Evolutionary conservation across 1,140 invertebrate species (phyloP).

Genomic region (Frieseomelitta varia): DNA sequence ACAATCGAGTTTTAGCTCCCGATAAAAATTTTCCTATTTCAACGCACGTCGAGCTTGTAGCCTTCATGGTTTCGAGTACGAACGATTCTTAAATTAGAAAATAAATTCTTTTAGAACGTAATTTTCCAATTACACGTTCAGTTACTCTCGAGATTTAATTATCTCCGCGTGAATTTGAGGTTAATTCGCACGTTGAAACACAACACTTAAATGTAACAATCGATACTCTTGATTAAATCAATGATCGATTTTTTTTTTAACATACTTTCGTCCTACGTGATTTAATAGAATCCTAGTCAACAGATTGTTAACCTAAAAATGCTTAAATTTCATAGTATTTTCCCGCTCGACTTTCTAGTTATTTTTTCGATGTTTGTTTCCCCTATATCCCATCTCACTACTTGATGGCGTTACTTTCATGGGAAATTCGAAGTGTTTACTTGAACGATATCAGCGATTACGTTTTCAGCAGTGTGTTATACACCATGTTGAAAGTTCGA

Average conservation of each 20-base stretch:
- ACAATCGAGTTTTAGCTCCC: background rate
- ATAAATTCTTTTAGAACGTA: background rate
- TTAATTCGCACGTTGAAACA: background rate
- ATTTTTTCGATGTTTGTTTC: conserved; percentile 14
- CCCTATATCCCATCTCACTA: background rate
- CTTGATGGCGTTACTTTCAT: background rate
- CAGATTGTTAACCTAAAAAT: background rate
- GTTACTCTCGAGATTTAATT: background rate
- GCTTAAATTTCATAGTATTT: background rate
- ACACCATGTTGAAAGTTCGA: background rate
- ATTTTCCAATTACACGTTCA: background rate
- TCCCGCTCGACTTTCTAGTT: background rate
- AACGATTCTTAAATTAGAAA: background rate
- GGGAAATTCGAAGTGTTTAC: background rate
- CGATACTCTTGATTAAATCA: conserved; percentile 19
- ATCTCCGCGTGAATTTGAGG: background rate
- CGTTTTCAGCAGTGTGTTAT: background rate
- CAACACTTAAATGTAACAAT: conserved; percentile 20
- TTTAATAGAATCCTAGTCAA: background rate
- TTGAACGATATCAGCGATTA: conserved; percentile 6
- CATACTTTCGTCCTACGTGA: background rate
- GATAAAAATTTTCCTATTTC: background rate
- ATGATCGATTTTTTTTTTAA: conserved; percentile 22
- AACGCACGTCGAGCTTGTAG: background rate
- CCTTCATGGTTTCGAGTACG: background rate